Conservation (phyloP, 2,113 vertebrate species). For the Chitala chitala region DNA sequence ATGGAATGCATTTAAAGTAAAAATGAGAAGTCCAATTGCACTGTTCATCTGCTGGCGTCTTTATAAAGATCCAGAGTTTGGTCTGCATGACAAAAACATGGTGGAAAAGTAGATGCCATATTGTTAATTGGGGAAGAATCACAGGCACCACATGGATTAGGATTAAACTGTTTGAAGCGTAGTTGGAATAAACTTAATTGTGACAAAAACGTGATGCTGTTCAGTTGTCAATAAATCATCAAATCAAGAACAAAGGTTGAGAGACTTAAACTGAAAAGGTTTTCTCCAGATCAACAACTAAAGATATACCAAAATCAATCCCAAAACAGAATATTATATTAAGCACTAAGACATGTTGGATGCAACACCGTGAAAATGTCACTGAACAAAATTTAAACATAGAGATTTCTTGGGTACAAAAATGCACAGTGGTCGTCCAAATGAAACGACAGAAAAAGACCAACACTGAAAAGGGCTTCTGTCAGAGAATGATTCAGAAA, state of each 20-base stretch:
- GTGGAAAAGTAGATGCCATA: not conserved
- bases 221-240: not conserved
- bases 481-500: constrained; percentile 14
- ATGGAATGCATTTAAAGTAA: no score
- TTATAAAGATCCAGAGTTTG: no score
- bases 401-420: not conserved
- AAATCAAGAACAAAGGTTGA: not conserved
- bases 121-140: no score
- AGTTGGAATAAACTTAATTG: not conserved
- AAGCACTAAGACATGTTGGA: not conserved
- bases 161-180: not conserved
- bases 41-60: no score
- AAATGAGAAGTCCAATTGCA: no score
- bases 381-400: not conserved
- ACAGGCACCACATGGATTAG: not conserved
- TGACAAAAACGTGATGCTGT: not conserved
- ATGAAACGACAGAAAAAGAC: constrained; percentile 6
- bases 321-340: not conserved
- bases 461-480: constrained; percentile 11
- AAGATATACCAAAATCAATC: not conserved
- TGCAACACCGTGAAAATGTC: not conserved
- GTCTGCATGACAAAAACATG: not conserved
- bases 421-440: not conserved
- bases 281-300: not conserved
- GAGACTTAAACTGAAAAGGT: not conserved